Conservation (phyloP, 1,140 invertebrate species). For the Ceratitis capitata region DNA sequence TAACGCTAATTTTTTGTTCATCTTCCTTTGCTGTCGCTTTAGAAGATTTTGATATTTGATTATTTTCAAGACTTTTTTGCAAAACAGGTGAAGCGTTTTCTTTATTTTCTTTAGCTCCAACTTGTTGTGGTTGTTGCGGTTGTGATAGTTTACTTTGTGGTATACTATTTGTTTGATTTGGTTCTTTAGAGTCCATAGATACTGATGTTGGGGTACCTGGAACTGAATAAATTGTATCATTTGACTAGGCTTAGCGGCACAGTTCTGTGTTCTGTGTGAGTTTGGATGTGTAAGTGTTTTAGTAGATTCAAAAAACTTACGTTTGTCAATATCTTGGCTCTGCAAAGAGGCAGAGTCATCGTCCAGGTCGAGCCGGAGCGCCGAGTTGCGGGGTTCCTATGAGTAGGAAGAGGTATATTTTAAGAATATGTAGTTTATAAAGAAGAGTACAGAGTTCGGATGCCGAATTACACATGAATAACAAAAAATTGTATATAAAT, state of each 20-base stretch:
- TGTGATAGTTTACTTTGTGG: conserved; percentile 39
- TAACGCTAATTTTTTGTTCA: conserved; percentile 14
- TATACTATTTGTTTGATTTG: conserved; percentile 60
- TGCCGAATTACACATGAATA: not conserved
- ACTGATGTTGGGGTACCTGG: conserved; percentile 64
- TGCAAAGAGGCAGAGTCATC: conserved; percentile 85
- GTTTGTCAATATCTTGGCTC: conserved; percentile 78
- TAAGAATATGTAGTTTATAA: not conserved
- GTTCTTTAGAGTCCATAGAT: conserved; percentile 64
- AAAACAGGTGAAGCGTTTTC: conserved; percentile 20
- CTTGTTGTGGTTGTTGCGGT: too few species aligned
- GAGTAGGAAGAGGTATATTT: conserved; percentile 33
- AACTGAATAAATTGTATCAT: conserved; percentile 48
- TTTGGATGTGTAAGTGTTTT: not conserved
- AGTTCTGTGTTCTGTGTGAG: not conserved
- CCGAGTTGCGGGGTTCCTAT: conserved; percentile 86
- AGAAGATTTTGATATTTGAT: not conserved
- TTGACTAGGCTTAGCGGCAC: not conserved
- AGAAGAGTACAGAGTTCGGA: not conserved
- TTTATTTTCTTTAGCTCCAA: not conserved
- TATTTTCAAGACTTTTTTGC: conserved; percentile 36
- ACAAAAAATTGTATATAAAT: not conserved
- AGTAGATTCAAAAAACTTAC: conserved; percentile 67
- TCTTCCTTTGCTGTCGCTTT: conserved; percentile 38
- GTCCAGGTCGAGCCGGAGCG: conserved; percentile 87